These are phyloP conservation scores for Crypturellus tataupa DNA, from an alignment of 2,797 vertebrate species.

Conservation along the genomic window DNA sequence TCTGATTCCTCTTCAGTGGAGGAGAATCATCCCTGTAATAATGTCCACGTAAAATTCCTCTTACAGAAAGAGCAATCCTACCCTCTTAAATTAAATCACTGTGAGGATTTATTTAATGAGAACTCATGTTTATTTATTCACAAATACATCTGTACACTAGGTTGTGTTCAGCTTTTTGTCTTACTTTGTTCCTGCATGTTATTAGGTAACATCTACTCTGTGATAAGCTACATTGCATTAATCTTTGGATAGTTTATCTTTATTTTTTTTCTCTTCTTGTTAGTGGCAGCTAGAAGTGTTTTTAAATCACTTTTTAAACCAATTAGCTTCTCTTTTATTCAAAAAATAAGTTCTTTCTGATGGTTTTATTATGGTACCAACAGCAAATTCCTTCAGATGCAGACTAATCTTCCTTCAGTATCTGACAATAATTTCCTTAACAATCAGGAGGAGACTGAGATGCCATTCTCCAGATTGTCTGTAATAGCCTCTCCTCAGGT, in stretches of 20 bases:
- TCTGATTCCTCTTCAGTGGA: background rate
- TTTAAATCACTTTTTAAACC: background rate
- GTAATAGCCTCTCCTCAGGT: background rate
- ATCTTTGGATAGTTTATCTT: background rate
- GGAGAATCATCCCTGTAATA: background rate
- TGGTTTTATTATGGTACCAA: background rate
- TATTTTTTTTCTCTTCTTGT: background rate
- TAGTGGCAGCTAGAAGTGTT: background rate
- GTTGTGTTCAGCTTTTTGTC: background rate
- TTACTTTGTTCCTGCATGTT: background rate
- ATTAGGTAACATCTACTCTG: background rate
- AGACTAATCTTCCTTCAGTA: background rate
- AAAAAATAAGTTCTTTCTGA: background rate
- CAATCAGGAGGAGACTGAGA: background rate
- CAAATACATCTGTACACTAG: background rate
- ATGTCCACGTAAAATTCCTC: background rate
- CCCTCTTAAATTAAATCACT: background rate
- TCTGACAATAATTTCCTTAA: slow-evolving; percentile 29
- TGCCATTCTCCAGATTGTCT: slow-evolving; percentile 6
- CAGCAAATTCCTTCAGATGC: background rate
- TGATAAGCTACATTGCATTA: background rate
- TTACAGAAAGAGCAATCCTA: background rate
- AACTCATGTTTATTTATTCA: background rate
- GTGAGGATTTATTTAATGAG: background rate
- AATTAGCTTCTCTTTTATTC: background rate